Evolutionary conservation across 1,140 invertebrate genomes (phyloP).

Genomic region (Drosophila rufa): DNA sequence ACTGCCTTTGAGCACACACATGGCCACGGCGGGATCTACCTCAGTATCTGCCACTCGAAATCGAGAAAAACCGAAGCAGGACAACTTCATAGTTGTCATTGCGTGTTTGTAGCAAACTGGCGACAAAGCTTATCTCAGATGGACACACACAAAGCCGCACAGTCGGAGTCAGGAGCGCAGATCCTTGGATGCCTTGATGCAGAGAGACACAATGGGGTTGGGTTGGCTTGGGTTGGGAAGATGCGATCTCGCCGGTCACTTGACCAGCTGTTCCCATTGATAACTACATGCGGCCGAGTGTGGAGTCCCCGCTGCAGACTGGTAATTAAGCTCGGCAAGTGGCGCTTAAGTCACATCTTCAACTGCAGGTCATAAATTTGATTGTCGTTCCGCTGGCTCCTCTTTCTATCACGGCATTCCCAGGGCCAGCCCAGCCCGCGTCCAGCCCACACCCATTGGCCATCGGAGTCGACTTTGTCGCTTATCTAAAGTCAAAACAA

Average conservation of each 20-base stretch:
- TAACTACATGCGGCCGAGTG: background rate
- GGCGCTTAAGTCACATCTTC: slow-evolving; percentile 72
- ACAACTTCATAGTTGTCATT: slow-evolving; percentile 73
- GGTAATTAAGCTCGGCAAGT: slow-evolving; percentile 74
- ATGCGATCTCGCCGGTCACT: slow-evolving; percentile 60
- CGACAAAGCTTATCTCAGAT: slow-evolving; percentile 76
- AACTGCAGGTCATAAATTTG: slow-evolving; percentile 77
- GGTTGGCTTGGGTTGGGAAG: slow-evolving; percentile 9
- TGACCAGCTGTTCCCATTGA: slow-evolving; percentile 60
- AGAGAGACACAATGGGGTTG: slow-evolving; percentile 43
- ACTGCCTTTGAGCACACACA: slow-evolving; percentile 49
- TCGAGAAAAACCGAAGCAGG: slow-evolving; percentile 45
- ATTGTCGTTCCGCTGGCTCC: slow-evolving; percentile 70
- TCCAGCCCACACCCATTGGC: slow-evolving; percentile 25
- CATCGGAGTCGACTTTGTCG: slow-evolving; percentile 51
- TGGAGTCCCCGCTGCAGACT: slow-evolving; percentile 19
- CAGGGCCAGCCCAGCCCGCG: background rate
- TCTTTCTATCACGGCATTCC: slow-evolving; percentile 70
- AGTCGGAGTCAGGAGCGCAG: slow-evolving; percentile 32
- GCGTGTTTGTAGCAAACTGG: slow-evolving; percentile 78
- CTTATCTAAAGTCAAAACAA: slow-evolving; percentile 85
- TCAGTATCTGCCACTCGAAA: slow-evolving; percentile 46
- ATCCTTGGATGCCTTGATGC: slow-evolving; percentile 6
- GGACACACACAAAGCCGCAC: slow-evolving; percentile 72
- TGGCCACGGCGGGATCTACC: background rate